Conservation (phyloP, 2,797 vertebrate species). For the Trematomus bernacchii region DNA sequence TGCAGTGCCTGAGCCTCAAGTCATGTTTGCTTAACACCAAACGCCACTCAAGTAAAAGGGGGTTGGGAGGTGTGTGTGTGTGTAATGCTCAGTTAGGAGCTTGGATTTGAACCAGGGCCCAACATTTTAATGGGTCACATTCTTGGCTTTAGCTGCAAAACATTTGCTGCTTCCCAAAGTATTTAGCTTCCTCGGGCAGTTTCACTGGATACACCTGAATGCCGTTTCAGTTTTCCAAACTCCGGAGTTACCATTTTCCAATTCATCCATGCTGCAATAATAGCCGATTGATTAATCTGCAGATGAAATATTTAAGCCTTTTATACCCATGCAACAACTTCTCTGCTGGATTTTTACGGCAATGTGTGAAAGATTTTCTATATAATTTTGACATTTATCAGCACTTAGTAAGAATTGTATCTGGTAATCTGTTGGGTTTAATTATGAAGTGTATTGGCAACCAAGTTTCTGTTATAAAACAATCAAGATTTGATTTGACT, state of each 20-base stretch:
- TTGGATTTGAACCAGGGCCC: constrained; percentile 47
- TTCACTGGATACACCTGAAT: constrained; percentile 30
- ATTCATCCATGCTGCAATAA: constrained; percentile 22
- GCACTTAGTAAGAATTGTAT: constrained; percentile 22
- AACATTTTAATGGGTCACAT: constrained; percentile 60
- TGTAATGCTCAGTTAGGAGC: constrained; percentile 42
- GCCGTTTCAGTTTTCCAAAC: constrained; percentile 2
- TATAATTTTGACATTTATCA: constrained; percentile 11
- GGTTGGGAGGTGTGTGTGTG: constrained; percentile 27
- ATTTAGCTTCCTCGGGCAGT: constrained; percentile 36
- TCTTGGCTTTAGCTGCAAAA: constrained; percentile 51
- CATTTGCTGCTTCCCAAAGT: constrained; percentile 58
- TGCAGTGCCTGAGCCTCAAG: constrained; percentile 72
- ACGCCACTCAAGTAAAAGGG: constrained; percentile 59
- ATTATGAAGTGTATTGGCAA: constrained; percentile 7
- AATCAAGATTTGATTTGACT: constrained; percentile 11
- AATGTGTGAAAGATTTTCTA: background rate
- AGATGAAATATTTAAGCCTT: constrained; percentile 12
- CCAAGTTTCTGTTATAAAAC: constrained; percentile 15
- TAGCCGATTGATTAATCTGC: constrained; percentile 37
- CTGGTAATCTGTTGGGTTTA: constrained; percentile 24
- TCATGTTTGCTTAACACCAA: constrained; percentile 77
- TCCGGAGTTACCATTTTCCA: constrained; percentile 13
- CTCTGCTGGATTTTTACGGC: background rate
- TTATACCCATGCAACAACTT: background rate